Conservation (phyloP, 2,888 invertebrate species). For the Lasioglossum lativentre region DNA sequence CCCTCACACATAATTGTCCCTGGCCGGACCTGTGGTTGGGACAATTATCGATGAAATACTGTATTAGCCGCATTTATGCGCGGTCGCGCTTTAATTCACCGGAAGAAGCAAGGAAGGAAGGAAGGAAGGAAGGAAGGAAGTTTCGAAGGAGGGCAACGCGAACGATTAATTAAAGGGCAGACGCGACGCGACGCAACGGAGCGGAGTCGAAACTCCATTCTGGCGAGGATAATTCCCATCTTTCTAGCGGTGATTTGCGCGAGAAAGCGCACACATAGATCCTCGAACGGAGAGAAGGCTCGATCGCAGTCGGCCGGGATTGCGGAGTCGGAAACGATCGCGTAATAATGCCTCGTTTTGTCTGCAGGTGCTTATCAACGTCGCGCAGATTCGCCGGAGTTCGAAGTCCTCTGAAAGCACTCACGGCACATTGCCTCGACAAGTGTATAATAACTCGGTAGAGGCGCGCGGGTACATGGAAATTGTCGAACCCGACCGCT, state of each 20-base stretch:
- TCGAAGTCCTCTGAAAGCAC: constrained; percentile 45
- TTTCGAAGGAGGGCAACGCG: constrained; percentile 8
- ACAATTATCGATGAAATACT: too few relatives aligned
- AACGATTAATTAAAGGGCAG: constrained; percentile 44
- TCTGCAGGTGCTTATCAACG: constrained; percentile 66
- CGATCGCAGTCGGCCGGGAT: constrained; percentile 51
- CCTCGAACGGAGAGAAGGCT: constrained; percentile 36
- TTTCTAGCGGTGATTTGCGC: constrained; percentile 30
- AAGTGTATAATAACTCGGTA: constrained; percentile 54
- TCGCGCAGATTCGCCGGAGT: constrained; percentile 53
- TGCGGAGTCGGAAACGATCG: constrained; percentile 61
- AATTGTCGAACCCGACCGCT: background rate
- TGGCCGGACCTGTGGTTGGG: too few relatives aligned
- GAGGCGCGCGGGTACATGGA: background rate
- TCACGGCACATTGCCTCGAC: constrained; percentile 37
- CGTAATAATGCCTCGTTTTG: constrained; percentile 67
- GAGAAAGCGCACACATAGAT: constrained; percentile 36
- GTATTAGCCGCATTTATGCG: background rate
- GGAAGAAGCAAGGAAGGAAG: background rate
- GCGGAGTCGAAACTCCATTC: constrained; percentile 29
- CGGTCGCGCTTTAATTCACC: background rate
- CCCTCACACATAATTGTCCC: too few relatives aligned
- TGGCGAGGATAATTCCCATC: constrained; percentile 49
- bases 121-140: background rate
- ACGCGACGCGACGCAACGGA: constrained; percentile 27